Conservation (phyloP, 2,113 vertebrate genomes). For the Alethe castanea region DNA sequence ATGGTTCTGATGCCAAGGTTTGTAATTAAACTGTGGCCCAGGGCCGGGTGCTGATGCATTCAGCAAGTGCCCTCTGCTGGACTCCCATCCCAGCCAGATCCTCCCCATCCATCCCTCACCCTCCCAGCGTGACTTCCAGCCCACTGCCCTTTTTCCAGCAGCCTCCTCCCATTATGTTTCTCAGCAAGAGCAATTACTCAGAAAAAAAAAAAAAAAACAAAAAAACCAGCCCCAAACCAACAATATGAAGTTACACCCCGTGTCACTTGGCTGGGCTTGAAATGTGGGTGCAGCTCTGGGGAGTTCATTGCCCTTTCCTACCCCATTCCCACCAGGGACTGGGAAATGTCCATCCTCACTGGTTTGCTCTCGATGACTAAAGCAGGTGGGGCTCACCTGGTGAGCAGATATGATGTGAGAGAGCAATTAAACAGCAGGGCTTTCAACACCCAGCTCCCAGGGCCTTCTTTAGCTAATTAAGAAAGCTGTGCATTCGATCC, state of each 20-base stretch:
- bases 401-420: slow-evolving; percentile 13
- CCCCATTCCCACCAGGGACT: not conserved
- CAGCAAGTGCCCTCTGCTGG: slow-evolving; percentile 55
- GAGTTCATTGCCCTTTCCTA: not conserved
- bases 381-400: not conserved
- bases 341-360: slow-evolving; percentile 20
- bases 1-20: not conserved
- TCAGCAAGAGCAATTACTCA: not conserved
- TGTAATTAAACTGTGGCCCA: slow-evolving; percentile 8
- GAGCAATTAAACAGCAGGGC: not conserved
- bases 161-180: not conserved
- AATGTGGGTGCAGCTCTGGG: not conserved
- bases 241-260: not conserved
- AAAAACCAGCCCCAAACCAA: too few species aligned
- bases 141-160: not conserved
- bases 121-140: not conserved
- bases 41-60: not conserved
- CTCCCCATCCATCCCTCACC: not conserved
- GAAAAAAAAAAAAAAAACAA: accelerated
- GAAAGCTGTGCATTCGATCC: not conserved
- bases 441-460: slow-evolving; percentile 58
- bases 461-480: slow-evolving; percentile 33
- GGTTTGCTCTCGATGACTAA: not conserved
- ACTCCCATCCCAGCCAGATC: not conserved
- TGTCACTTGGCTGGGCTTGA: not conserved